A percentile compares a stretch with the other conserved stretches of the same genome.
phyloP scores from a whole-genome alignment of 2,888 invertebrate species.

The Eucriotettix oculatus region DNA sequence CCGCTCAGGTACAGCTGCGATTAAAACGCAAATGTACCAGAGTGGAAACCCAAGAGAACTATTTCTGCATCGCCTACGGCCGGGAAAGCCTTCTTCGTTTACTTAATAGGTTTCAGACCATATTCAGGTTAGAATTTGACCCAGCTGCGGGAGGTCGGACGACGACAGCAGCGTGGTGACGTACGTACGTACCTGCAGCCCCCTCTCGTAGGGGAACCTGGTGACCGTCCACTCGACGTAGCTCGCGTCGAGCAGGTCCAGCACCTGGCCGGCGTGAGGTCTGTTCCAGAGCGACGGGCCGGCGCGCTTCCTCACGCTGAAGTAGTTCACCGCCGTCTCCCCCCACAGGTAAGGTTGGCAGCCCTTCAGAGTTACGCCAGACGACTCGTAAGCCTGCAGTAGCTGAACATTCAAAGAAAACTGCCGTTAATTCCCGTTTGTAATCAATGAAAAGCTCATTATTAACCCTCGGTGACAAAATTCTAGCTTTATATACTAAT shows the following conservation, averaged over 20 bases:
- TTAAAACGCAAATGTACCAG: no score
- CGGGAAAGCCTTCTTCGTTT: no score
- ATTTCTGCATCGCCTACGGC: no score
- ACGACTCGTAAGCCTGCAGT: conserved; percentile 49
- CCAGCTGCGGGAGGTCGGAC: no score
- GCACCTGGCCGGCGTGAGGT: conserved; percentile 52
- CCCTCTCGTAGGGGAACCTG: conserved; percentile 49
- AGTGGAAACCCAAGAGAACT: no score
- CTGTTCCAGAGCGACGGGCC: conserved; percentile 48
- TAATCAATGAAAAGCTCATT: neutral
- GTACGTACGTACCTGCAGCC: conserved; percentile 27
- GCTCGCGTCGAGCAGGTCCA: conserved; percentile 52
- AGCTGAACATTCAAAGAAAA: conserved; percentile 29
- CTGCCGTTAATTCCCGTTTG: no score
- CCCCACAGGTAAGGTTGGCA: conserved; percentile 76
- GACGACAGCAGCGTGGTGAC: no score
- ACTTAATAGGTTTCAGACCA: no score
- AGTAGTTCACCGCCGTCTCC: conserved; percentile 58
- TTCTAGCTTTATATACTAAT: neutral
- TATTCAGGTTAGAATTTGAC: no score
- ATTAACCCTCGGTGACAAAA: neutral
- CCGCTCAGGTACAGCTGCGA: no score
- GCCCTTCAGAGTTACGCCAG: conserved; percentile 43
- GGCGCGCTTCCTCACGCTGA: conserved; percentile 38
- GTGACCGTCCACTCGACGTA: conserved; percentile 46